These are phyloP conservation scores for Protaetia brevitarsis DNA, from an alignment of 1,140 invertebrate genomes.

Conservation along the genomic window DNA sequence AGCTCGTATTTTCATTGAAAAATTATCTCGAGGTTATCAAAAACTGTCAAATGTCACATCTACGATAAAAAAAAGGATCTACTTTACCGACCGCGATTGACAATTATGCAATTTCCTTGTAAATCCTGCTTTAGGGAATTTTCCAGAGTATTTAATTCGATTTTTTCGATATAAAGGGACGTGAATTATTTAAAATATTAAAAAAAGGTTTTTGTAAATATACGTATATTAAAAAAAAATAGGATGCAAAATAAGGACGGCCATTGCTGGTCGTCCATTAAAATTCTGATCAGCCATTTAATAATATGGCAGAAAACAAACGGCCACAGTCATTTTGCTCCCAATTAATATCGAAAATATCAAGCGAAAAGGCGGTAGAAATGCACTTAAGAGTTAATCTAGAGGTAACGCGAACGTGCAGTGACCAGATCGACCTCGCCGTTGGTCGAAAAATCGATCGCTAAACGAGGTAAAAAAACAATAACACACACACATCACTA, in stretches of 20 bases:
- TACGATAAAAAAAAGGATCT: too few relatives aligned
- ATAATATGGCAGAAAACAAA: conserved; percentile 43
- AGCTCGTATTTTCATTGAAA: too few relatives aligned
- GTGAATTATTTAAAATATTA: too few relatives aligned
- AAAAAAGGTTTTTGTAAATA: not conserved
- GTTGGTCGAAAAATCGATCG: conserved; percentile 23
- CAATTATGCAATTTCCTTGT: too few relatives aligned
- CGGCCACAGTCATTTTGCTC: conserved; percentile 39
- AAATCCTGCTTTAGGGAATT: too few relatives aligned
- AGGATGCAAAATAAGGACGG: conserved; percentile 4
- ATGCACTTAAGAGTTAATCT: not conserved
- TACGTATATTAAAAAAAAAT: not conserved
- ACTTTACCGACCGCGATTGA: too few relatives aligned
- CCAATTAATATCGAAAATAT: not conserved
- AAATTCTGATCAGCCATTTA: conserved; percentile 41
- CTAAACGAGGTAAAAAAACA: not conserved
- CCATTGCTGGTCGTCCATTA: conserved; percentile 34
- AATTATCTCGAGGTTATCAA: too few relatives aligned
- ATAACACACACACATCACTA: too few relatives aligned
- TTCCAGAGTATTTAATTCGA: not conserved
- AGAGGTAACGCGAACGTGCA: conserved; percentile 3
- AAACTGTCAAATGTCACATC: too few relatives aligned
- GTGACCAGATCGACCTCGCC: conserved; percentile 32
- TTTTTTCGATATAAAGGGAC: too few relatives aligned
- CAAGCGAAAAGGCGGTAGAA: not conserved